Conservation (phyloP, 2,113 vertebrate genomes). For the Geococcyx californianus region DNA sequence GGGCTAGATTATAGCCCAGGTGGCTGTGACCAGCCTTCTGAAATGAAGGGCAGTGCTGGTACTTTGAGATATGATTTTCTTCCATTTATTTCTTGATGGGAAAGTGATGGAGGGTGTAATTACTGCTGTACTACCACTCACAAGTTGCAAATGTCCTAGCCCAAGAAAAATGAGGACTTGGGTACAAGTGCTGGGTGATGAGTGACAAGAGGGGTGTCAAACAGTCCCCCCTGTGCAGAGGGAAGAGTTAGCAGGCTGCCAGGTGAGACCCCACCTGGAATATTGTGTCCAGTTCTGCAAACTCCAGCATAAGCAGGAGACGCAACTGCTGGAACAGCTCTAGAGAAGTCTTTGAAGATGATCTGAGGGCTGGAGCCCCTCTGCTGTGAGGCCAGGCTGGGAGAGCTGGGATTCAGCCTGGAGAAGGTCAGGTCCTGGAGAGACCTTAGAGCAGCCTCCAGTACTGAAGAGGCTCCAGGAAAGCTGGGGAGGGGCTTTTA, state of each 20-base stretch:
- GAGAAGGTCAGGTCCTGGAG: too few relatives aligned
- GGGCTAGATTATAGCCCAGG: constrained; percentile 30
- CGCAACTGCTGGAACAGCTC: too few relatives aligned
- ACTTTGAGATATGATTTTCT: constrained; percentile 29
- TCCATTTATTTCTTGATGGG: constrained; percentile 61
- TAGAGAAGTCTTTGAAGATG: too few relatives aligned
- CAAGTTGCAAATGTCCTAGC: not conserved
- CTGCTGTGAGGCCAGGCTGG: too few relatives aligned
- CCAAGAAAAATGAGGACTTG: not conserved
- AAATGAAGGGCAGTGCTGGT: constrained; percentile 50
- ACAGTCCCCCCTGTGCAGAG: fast-evolving
- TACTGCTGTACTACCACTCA: not conserved
- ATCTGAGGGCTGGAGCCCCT: too few relatives aligned
- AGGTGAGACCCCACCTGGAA: too few relatives aligned
- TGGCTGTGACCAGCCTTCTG: not conserved
- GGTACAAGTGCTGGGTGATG: not conserved
- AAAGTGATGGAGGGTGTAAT: constrained; percentile 66
- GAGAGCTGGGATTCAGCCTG: too few relatives aligned
- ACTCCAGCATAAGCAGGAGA: too few relatives aligned
- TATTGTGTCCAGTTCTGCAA: too few relatives aligned
- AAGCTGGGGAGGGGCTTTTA: too few relatives aligned
- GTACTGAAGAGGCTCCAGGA: too few relatives aligned
- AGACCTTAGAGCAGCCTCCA: too few relatives aligned
- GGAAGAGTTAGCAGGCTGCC: not conserved
- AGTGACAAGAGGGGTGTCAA: not conserved